Evolutionary conservation across 2,888 invertebrate species (phyloP).

Genomic region (Tolmerus cingulatus): DNA sequence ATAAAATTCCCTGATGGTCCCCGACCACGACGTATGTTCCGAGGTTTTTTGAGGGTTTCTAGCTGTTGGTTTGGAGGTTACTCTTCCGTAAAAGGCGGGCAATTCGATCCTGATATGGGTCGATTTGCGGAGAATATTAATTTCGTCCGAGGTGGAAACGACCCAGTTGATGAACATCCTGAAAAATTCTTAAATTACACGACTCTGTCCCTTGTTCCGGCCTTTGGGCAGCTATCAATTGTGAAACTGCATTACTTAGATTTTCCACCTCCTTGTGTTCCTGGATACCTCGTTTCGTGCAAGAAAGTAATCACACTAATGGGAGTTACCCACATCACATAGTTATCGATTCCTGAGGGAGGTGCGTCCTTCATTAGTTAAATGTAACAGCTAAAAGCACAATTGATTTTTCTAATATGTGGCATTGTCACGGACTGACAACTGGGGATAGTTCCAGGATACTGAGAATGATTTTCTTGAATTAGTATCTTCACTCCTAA

Average conservation of each 20-base stretch:
- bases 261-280: background rate
- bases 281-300: background rate
- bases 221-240: background rate
- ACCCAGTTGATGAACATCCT: background rate
- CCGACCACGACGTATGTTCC: background rate
- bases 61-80: background rate
- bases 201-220: background rate
- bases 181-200: background rate
- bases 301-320: conserved; percentile 6
- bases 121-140: background rate
- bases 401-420: background rate
- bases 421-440: background rate
- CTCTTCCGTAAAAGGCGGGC: background rate
- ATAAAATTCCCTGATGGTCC: background rate
- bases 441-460: background rate
- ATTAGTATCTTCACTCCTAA: background rate
- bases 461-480: background rate
- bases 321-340: background rate
- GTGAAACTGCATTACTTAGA: background rate
- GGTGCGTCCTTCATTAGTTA: background rate
- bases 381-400: background rate
- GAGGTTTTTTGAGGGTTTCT: background rate
- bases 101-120: background rate
- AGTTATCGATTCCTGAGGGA: background rate
- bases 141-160: background rate